phyloP scores from a whole-genome alignment of 2,888 invertebrate species.

The Tigriopus californicus region DNA sequence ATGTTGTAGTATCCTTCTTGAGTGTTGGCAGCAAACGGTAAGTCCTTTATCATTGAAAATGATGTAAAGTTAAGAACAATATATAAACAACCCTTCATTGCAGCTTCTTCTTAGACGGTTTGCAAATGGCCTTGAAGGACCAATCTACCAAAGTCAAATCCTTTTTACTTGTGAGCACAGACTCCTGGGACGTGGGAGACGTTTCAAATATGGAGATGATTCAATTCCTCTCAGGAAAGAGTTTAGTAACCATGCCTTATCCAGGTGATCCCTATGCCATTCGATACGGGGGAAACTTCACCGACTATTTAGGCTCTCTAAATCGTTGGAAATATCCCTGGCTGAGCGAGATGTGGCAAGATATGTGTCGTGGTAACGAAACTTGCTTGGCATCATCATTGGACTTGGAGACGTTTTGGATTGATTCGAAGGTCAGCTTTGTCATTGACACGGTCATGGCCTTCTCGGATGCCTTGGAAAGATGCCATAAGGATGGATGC shows the following conservation, averaged over 20 bases:
- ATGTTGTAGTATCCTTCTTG: neutral
- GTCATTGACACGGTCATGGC: neutral
- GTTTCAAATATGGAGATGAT: too few species aligned
- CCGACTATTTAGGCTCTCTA: too few species aligned
- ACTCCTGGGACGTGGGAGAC: neutral
- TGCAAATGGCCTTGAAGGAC: neutral
- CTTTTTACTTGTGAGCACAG: neutral
- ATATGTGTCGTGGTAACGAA: neutral
- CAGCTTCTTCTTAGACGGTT: neutral
- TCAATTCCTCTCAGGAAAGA: neutral
- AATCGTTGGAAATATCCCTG: neutral
- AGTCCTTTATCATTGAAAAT: neutral
- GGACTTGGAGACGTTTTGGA: neutral
- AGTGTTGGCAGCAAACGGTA: neutral
- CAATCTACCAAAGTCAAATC: too few species aligned
- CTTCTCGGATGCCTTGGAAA: constrained; percentile 1
- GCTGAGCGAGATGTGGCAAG: neutral
- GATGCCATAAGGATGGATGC: neutral
- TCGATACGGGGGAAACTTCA: neutral
- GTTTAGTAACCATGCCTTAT: neutral
- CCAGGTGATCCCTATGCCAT: neutral
- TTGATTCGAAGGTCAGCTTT: neutral
- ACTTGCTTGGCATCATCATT: neutral
- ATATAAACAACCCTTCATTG: too few species aligned
- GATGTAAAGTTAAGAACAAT: too few species aligned